Percentiles rank a stretch among this genome's conserved stretches.
Evolutionary conservation across 2,888 invertebrate species (phyloP).

Genomic region (Clusia tigrina): DNA sequence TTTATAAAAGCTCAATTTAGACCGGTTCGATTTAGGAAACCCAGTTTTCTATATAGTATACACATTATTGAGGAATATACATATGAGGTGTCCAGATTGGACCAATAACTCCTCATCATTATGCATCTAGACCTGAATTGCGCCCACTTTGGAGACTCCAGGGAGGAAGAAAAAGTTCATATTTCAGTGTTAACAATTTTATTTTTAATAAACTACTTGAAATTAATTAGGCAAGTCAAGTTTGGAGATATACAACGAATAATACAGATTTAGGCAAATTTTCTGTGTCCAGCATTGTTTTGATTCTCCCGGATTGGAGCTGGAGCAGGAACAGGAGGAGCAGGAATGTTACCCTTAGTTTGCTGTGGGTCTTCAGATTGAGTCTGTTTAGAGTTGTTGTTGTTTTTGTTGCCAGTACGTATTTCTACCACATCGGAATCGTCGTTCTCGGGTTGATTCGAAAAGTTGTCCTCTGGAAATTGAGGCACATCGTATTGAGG

Average conservation of each 20-base stretch:
- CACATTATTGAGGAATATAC: no score
- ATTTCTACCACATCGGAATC: slow-evolving; percentile 56
- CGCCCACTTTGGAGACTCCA: no score
- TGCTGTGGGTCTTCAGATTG: slow-evolving; percentile 29
- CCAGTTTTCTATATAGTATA: no score
- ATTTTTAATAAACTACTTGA: no score
- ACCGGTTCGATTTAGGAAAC: no score
- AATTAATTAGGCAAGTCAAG: no score
- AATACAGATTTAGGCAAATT: slow-evolving; percentile 35
- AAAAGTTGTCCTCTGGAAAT: slow-evolving; percentile 10
- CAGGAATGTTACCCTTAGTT: background rate
- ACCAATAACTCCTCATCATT: no score
- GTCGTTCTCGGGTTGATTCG: slow-evolving; percentile 30
- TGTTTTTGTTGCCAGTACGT: slow-evolving; percentile 38
- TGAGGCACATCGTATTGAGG: slow-evolving; percentile 38
- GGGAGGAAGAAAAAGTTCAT: no score
- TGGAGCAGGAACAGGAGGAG: slow-evolving; percentile 40
- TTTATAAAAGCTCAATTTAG: no score
- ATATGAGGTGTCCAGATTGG: no score
- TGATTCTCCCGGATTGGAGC: slow-evolving; percentile 42
- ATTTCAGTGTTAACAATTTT: no score
- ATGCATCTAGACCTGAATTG: no score
- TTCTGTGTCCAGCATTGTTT: slow-evolving; percentile 34
- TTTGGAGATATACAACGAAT: background rate
- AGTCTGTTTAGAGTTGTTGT: background rate